Evolutionary conservation across 2,888 invertebrate genomes (phyloP).

Genomic region (Scaptomyza parva): DNA sequence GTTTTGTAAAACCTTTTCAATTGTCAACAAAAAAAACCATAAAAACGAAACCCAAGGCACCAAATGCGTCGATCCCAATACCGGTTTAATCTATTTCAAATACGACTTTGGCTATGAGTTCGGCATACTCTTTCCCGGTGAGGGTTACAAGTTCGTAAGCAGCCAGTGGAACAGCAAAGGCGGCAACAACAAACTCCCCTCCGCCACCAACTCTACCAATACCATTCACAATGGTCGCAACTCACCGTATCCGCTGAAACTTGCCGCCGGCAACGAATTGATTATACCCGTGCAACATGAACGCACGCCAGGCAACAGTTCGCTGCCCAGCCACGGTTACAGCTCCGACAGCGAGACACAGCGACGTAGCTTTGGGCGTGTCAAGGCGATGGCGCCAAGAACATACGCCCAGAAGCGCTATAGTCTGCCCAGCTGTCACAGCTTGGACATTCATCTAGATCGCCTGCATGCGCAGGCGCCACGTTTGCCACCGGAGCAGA

Average conservation of each 20-base stretch:
- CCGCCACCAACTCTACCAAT: conserved; percentile 9
- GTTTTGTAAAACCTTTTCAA: conserved; percentile 43
- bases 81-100: conserved; percentile 92
- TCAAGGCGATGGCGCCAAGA: conserved; percentile 40
- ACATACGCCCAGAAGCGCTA: conserved; percentile 82
- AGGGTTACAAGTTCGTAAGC: conserved; percentile 86
- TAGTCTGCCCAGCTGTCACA: conserved; percentile 83
- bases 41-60: conserved; percentile 86
- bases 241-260: conserved; percentile 85
- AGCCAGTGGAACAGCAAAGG: conserved; percentile 79
- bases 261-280: conserved; percentile 86
- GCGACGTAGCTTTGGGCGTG: conserved; percentile 45
- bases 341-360: conserved; percentile 76
- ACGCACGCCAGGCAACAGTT: conserved; percentile 73
- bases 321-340: conserved; percentile 68
- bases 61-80: conserved; percentile 91
- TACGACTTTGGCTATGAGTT: conserved; percentile 93
- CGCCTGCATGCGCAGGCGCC: conserved; percentile 82
- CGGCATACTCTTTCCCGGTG: conserved; percentile 89
- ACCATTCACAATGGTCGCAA: conserved; percentile 52
- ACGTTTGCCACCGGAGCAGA: conserved; percentile 71
- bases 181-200: conserved; percentile 15
- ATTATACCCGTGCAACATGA: conserved; percentile 90
- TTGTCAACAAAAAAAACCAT: conserved; percentile 30
- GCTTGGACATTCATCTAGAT: conserved; percentile 84